phyloP scores from a whole-genome alignment of 2,797 vertebrate species.

The Syngnathus acus region DNA sequence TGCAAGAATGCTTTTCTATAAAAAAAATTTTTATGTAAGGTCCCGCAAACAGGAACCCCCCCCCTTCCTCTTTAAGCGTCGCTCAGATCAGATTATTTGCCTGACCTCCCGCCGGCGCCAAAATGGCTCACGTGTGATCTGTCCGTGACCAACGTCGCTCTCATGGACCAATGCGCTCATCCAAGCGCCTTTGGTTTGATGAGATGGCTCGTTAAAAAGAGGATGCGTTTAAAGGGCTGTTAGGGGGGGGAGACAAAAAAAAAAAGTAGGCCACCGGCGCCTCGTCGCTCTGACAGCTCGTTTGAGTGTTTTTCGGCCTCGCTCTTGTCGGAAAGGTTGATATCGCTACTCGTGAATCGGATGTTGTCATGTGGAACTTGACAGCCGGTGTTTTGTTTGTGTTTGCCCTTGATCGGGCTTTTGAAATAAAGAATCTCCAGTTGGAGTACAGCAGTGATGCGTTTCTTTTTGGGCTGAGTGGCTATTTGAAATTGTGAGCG shows the following conservation, averaged over 20 bases:
- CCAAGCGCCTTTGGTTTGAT: conserved; percentile 34
- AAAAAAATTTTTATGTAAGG: no score
- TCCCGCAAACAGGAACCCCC: no score
- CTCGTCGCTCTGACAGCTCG: conserved; percentile 17
- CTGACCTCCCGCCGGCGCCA: background rate
- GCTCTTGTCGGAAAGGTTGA: conserved; percentile 16
- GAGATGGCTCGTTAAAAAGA: conserved; percentile 41
- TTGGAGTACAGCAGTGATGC: background rate
- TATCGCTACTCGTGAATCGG: background rate
- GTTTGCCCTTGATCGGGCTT: background rate
- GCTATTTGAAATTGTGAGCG: background rate
- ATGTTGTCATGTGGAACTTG: background rate
- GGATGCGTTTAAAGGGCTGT: conserved; percentile 38
- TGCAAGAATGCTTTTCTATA: no score
- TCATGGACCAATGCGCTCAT: conserved; percentile 23
- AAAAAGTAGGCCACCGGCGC: conserved; percentile 40
- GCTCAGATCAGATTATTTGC: conserved; percentile 19
- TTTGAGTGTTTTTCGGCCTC: conserved; percentile 25
- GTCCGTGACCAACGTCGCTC: conserved; percentile 13
- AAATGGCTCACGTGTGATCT: conserved; percentile 20
- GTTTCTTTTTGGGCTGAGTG: background rate
- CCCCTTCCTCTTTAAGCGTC: background rate
- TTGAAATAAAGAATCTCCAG: background rate
- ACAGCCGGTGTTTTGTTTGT: background rate
- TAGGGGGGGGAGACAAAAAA: background rate